phyloP scores from a whole-genome alignment of 2,113 vertebrate species.

The Gadus chalcogrammus region DNA sequence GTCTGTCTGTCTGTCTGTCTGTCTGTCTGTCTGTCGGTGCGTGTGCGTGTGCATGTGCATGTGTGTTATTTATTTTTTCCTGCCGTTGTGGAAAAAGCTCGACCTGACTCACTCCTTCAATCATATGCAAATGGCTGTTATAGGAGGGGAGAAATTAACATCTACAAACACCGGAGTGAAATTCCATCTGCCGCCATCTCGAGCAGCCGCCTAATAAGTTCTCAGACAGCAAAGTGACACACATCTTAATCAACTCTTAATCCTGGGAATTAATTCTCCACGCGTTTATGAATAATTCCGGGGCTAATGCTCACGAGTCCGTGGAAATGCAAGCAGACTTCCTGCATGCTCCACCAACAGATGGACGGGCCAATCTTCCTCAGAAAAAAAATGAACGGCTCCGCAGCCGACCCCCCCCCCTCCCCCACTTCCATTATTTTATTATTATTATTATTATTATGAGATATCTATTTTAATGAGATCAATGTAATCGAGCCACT shows the following conservation, averaged over 20 bases:
- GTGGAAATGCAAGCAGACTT: constrained; percentile 72
- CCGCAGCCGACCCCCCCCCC: constrained; percentile 29
- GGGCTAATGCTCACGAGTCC: constrained; percentile 70
- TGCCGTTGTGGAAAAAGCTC: constrained; percentile 24
- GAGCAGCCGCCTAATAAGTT: constrained; percentile 91
- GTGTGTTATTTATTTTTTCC: background rate
- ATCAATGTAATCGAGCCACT: constrained; percentile 24
- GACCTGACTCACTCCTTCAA: constrained; percentile 74
- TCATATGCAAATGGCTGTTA: constrained; percentile 87
- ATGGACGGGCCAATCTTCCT: constrained; percentile 63
- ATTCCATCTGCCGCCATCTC: constrained; percentile 90
- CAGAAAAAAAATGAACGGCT: constrained; percentile 56
- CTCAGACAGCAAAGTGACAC: constrained; percentile 95
- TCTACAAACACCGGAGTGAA: constrained; percentile 89
- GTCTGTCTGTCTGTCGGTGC: background rate
- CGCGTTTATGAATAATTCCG: constrained; percentile 91
- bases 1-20: no score
- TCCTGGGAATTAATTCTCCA: constrained; percentile 90
- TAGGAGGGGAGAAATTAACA: constrained; percentile 88
- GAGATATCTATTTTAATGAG: constrained; percentile 62
- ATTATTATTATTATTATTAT: constrained; percentile 53
- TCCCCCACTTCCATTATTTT: constrained; percentile 5
- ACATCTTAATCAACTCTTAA: constrained; percentile 98
- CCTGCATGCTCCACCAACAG: constrained; percentile 57
- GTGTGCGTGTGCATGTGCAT: background rate